Conservation (phyloP, 64 coral and sea anemone genomes). For the Dendrophyllia cribrosa region DNA sequence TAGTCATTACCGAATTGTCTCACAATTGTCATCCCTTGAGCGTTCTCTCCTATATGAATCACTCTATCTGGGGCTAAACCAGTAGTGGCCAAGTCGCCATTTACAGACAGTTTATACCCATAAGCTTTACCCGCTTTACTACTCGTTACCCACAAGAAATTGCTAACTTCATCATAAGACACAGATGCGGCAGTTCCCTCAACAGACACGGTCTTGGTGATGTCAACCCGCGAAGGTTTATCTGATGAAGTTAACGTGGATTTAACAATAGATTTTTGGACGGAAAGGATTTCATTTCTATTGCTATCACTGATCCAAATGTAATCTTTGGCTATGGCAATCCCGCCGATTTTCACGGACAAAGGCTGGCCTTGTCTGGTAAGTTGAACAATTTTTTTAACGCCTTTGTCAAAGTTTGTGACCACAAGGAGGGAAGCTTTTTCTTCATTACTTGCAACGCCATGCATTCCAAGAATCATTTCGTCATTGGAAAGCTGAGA, state of each 20-base stretch:
- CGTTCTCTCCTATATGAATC: constrained; percentile 59
- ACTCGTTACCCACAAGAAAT: constrained; percentile 77
- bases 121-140: constrained; percentile 69
- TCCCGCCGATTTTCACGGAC: constrained; percentile 73
- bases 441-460: constrained; percentile 78
- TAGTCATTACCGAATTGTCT: constrained; percentile 79
- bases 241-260: constrained; percentile 12
- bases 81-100: constrained; percentile 68
- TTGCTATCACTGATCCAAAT: constrained; percentile 62
- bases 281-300: constrained; percentile 37
- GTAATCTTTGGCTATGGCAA: constrained; percentile 60
- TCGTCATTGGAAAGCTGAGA: constrained; percentile 61
- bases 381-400: constrained; percentile 82
- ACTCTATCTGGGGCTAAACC: constrained; percentile 56
- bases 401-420: constrained; percentile 45
- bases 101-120: constrained; percentile 71
- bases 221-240: constrained; percentile 64
- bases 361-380: constrained; percentile 45
- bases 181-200: constrained; percentile 72
- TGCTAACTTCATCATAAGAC: constrained; percentile 77
- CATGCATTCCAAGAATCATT: constrained; percentile 84
- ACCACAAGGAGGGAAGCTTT: constrained; percentile 85
- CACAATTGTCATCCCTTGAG: constrained; percentile 82
- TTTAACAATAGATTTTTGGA: constrained; percentile 33
- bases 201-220: constrained; percentile 34